Evolutionary conservation across 2,113 vertebrate genomes (phyloP), one percentile per base, ranked within the genome.

Genomic region (Colistium nudipinnis): DNA sequence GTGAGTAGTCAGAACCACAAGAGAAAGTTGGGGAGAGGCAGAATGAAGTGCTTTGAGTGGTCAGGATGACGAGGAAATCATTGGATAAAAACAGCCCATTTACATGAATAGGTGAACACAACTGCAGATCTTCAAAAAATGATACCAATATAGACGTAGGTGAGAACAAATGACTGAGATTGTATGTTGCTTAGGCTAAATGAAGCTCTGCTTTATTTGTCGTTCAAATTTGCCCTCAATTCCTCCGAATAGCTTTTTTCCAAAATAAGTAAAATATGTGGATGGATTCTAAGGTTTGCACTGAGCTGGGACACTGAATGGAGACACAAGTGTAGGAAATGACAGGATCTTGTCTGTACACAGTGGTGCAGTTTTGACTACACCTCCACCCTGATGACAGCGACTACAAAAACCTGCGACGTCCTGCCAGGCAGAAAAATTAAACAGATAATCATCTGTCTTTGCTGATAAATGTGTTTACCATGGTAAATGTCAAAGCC

Each of bases 391-490:
- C 57, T 48, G 53, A 69, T 48, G 70, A 81, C 76, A 81, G 56
- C 76, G 65, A 73, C 80, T 81, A 81, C 80, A 57, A 64, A 45
- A 74, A 67, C 47, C 70, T 66, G 53, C 38, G 31, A 80, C 39
- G 43, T 80, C 87, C 80, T 68, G 71, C 45, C 19, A 74, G 65
- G 73, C 82, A 68, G 54, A 67, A 68, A 82, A 89, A 90, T 92
- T 87, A 91, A 87, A 87, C 77, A 85, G 87, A 89, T 91, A 90
- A 92, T 92, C 84, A 91, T 92, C 90, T 84, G 87, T 90, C 90
- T 82, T 36, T 83, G 80, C 39, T 92, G 90, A 91, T 89, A 75
- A 93, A 93, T 91, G 89, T 91, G 90, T 91, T 91, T 91, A 85
- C 91, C n/a, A 44, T 80, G 54, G 44, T 84, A 90, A 92, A 91